phyloP scores from a whole-genome alignment of 2,888 invertebrate species.

The Troilus luridus region DNA sequence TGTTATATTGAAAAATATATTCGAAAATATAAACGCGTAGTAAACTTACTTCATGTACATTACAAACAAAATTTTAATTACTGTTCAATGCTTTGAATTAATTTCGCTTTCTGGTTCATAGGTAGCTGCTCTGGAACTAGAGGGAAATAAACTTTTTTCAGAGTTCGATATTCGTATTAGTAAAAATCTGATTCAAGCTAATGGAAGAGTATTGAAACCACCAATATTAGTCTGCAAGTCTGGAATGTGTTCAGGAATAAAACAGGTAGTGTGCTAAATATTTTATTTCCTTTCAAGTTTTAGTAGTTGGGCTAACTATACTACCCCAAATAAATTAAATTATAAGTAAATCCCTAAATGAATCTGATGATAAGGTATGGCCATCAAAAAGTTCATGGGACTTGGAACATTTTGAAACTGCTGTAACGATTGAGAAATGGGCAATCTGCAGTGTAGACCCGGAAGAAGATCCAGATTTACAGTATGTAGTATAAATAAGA shows the following conservation, averaged over 20 bases:
- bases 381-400: neutral
- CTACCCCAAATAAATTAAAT: too few species aligned
- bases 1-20: too few species aligned
- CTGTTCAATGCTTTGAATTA: neutral
- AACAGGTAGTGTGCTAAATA: neutral
- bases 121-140: neutral
- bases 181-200: neutral
- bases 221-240: neutral
- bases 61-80: too few species aligned
- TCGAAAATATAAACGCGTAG: too few species aligned
- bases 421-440: neutral
- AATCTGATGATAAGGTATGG: neutral
- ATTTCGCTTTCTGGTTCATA: neutral
- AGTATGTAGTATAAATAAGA: neutral
- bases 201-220: neutral
- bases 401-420: neutral
- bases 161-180: neutral
- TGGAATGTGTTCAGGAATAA: neutral
- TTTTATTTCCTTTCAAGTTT: too few species aligned
- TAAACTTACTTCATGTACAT: too few species aligned
- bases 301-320: too few species aligned
- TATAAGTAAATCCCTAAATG: neutral
- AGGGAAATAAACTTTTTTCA: neutral
- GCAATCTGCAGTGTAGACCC: neutral
- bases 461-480: neutral